Evolutionary conservation across 2,888 invertebrate species (phyloP).

Genomic region (Sthenelais limicola): DNA sequence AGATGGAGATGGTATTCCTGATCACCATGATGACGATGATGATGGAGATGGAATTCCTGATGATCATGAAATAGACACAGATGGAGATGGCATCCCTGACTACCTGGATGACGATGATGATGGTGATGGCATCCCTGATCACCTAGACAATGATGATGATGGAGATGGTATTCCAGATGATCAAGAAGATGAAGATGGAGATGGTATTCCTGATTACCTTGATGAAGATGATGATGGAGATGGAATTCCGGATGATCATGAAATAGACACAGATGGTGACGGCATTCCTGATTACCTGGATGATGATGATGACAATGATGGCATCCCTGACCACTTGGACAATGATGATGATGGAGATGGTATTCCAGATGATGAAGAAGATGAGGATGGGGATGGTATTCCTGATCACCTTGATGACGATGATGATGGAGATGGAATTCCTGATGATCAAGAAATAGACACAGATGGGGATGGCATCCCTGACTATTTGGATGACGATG

Average conservation of each 20-base stretch:
- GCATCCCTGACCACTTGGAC: conserved; percentile 54
- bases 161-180: conserved; percentile 55
- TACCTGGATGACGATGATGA: conserved; percentile 59
- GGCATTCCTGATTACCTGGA: conserved; percentile 51
- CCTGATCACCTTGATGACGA: conserved; percentile 50
- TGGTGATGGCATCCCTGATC: conserved; percentile 53
- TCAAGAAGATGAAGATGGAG: conserved; percentile 52
- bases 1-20: conserved; percentile 59
- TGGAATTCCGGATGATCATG: conserved; percentile 57
- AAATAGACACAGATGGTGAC: conserved; percentile 53
- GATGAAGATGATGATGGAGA: conserved; percentile 58
- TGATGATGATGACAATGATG: conserved; percentile 49
- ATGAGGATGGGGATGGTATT: conserved; percentile 58
- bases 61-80: conserved; percentile 56
- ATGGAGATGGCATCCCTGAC: conserved; percentile 59
- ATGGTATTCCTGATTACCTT: conserved; percentile 56
- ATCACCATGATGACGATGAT: conserved; percentile 49
- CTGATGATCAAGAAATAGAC: conserved; percentile 51
- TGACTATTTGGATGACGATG: conserved; percentile 51
- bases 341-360: conserved; percentile 53
- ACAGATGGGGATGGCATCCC: conserved; percentile 49
- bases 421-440: conserved; percentile 51
- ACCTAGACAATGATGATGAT: conserved; percentile 49
- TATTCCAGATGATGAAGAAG: conserved; percentile 55
- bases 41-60: conserved; percentile 61